Base-by-base conservation (phyloP, 2,113 vertebrate genomes). In the Petrocephalus microphthalmus region DNA sequence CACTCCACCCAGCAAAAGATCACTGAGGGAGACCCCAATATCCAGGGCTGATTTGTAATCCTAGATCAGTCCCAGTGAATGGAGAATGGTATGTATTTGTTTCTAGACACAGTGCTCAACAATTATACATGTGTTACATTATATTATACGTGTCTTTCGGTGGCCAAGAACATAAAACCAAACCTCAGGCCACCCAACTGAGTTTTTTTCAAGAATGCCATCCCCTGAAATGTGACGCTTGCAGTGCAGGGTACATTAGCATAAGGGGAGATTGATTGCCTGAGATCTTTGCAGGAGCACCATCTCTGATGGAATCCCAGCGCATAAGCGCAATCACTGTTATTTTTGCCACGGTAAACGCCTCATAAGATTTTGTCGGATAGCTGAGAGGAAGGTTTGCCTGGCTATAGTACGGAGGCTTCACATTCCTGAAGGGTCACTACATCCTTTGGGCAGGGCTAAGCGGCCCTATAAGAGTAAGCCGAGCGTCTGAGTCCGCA, bases 391-490 rank as follows among this genome's bases (percentile, higher is more conserved):
- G 85, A 90, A 86, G 82, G 89, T 92, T 93, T 90, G 78, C 29
- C 89, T 49, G 42, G 88, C 90, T 89, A 91, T 90, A 92, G 92
- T 90, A 90, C 60, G 56, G 57, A 93, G 94, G 93, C 92, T 92
- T 92, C 86, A 95, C 92, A 95, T 96, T 95, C 95, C 93, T 92
- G 87, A 86, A 42, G 47, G 64, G 84, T 19, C 20, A 84, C 53
- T 88, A 85, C 81, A 82, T 88, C 52, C 13, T 7, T 54, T 37
- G 86, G 89, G 86, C 87, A 54, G 86, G 88, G 87, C 87, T 47
- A 51, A 56, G 25, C 1, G 20, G 47, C 10, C 42, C 2, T 87
- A 89, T 49, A 90, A 87, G 90, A 91, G 86, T 89, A 90, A 89
- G 89, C 85, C n/a, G 25, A 15, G 52, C 25, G 49, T 49, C n/a